Evolutionary conservation across 2,797 vertebrate genomes (phyloP).

Genomic region (Scyliorhinus canicula): DNA sequence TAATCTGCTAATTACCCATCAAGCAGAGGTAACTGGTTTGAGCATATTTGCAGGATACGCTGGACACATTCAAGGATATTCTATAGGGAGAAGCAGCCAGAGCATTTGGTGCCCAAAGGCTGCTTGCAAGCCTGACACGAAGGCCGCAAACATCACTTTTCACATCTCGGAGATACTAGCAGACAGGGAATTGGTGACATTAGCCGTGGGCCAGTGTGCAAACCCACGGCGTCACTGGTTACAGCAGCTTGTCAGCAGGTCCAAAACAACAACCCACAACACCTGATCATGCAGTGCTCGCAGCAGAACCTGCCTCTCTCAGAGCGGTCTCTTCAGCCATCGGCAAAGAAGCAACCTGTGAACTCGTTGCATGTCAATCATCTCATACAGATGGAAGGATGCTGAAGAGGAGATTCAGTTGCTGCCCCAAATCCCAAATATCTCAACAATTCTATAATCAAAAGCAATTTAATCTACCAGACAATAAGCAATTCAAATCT

Average conservation of each 20-base stretch:
- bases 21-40: neutral
- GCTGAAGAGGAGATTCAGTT: neutral
- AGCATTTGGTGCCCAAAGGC: neutral
- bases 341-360: too few relatives aligned
- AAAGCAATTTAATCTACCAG: neutral
- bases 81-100: too few relatives aligned
- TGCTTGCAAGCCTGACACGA: neutral
- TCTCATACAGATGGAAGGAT: neutral
- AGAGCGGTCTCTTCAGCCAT: too few relatives aligned
- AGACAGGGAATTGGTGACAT: neutral
- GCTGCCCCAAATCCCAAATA: neutral
- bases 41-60: neutral
- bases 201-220: neutral
- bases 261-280: neutral
- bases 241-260: neutral
- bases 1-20: neutral
- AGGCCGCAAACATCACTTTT: neutral
- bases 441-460: neutral
- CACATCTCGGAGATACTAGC: neutral
- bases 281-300: neutral
- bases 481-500: conserved; percentile 22
- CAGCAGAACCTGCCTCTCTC: neutral
- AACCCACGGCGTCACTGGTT: neutral
- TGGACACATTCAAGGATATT: neutral
- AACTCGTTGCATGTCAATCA: neutral